Evolutionary conservation across 2,888 invertebrate species (phyloP).

Genomic region (Dastarcus helophoroides): DNA sequence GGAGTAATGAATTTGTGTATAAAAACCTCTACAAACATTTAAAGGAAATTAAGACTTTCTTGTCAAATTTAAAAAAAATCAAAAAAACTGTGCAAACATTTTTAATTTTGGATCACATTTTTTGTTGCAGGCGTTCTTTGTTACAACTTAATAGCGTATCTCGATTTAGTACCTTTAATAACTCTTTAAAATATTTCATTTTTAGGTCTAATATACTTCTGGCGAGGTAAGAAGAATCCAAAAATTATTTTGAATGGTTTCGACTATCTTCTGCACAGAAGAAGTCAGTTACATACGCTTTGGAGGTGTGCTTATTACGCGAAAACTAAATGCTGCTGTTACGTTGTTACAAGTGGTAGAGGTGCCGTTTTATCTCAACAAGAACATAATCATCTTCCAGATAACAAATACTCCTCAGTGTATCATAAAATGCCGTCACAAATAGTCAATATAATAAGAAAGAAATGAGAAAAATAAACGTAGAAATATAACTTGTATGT

Average conservation of each 20-base stretch:
- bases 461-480: too few species aligned
- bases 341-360: slow-evolving; percentile 10
- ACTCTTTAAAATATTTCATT: slow-evolving; percentile 4
- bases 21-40: too few species aligned
- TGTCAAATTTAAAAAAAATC: too few species aligned
- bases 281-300: slow-evolving; percentile 9
- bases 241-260: slow-evolving; percentile 12
- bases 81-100: too few species aligned
- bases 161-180: too few species aligned
- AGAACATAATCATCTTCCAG: slow-evolving; percentile 16
- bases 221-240: slow-evolving; percentile 13
- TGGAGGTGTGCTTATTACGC: slow-evolving; percentile 12
- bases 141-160: too few species aligned
- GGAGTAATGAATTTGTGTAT: too few species aligned
- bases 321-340: slow-evolving; percentile 9
- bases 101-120: too few species aligned
- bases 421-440: slow-evolving; percentile 14
- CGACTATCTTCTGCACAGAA: slow-evolving; percentile 9
- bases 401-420: slow-evolving; percentile 8
- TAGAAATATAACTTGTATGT: too few species aligned
- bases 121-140: too few species aligned
- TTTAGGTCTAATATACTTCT: slow-evolving; percentile 14
- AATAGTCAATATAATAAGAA: slow-evolving; percentile 10
- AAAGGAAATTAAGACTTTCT: too few species aligned
- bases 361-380: slow-evolving; percentile 7